Percentiles rank a stretch among this genome's conserved stretches.
phyloP scores from a whole-genome alignment of 2,113 vertebrate species.

The Stegastes partitus region DNA sequence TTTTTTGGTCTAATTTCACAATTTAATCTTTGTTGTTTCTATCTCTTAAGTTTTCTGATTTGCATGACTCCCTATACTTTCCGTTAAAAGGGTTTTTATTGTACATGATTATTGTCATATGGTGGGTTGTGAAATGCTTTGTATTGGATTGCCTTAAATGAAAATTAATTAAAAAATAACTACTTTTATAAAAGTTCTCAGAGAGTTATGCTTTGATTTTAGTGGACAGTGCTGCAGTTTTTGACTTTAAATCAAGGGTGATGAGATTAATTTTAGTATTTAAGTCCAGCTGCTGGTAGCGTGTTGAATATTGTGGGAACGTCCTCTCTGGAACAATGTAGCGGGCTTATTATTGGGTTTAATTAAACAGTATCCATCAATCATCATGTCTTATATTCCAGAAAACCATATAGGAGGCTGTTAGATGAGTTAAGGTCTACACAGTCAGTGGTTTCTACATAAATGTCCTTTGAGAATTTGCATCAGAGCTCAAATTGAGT shows the following conservation, averaged over 20 bases:
- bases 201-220: constrained; percentile 38
- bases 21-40: constrained; percentile 62
- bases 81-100: constrained; percentile 78
- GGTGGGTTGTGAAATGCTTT: constrained; percentile 88
- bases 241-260: neutral
- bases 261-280: neutral
- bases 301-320: neutral
- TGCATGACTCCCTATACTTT: constrained; percentile 77
- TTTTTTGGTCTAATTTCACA: constrained; percentile 37
- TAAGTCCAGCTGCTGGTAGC: neutral
- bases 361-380: neutral
- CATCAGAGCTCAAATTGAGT: too few species aligned
- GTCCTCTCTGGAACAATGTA: too few species aligned
- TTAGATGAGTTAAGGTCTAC: too few species aligned
- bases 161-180: constrained; percentile 83
- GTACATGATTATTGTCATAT: constrained; percentile 87
- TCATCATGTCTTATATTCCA: too few species aligned
- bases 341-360: neutral
- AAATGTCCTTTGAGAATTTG: too few species aligned
- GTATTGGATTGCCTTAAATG: constrained; percentile 89
- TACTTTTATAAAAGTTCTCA: constrained; percentile 80
- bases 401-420: too few species aligned
- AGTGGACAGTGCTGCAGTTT: neutral
- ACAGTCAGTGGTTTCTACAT: too few species aligned
- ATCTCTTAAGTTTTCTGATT: constrained; percentile 67